Evolutionary conservation across 1,140 invertebrate genomes (phyloP).

Genomic region (Anthonomus grandis): DNA sequence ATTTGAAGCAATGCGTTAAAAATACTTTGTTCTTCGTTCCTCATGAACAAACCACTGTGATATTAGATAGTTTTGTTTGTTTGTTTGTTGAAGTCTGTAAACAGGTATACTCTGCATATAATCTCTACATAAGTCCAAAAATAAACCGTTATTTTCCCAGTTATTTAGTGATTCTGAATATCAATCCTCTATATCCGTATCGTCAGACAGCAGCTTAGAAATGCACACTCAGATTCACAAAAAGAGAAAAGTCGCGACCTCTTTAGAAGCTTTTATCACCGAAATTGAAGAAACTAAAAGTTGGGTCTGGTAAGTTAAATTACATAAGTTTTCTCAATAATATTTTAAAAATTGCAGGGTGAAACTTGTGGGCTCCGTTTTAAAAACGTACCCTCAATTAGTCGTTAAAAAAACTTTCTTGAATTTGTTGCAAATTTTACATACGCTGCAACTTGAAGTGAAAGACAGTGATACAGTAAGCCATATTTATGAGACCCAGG

Average conservation of each 20-base stretch:
- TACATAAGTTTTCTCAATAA: background rate
- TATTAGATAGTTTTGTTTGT: constrained; percentile 28
- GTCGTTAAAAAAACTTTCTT: constrained; percentile 44
- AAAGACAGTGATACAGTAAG: constrained; percentile 45
- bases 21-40: constrained; percentile 28
- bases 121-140: background rate
- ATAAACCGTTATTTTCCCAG: too few species aligned
- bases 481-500: constrained; percentile 45
- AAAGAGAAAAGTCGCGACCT: constrained; percentile 24
- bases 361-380: constrained; percentile 27
- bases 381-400: constrained; percentile 47
- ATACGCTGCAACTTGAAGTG: constrained; percentile 43
- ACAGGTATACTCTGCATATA: constrained; percentile 29
- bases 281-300: constrained; percentile 34
- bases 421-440: constrained; percentile 44
- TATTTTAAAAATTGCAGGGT: constrained; percentile 30
- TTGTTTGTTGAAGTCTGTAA: constrained; percentile 39
- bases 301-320: constrained; percentile 36
- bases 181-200: background rate
- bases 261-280: constrained; percentile 25
- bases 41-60: constrained; percentile 10
- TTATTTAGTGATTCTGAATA: constrained; percentile 19
- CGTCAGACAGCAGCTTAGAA: constrained; percentile 4
- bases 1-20: constrained; percentile 21
- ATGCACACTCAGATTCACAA: constrained; percentile 24